phyloP scores from a whole-genome alignment of 2,888 invertebrate species.

The Drosophila lutescens region DNA sequence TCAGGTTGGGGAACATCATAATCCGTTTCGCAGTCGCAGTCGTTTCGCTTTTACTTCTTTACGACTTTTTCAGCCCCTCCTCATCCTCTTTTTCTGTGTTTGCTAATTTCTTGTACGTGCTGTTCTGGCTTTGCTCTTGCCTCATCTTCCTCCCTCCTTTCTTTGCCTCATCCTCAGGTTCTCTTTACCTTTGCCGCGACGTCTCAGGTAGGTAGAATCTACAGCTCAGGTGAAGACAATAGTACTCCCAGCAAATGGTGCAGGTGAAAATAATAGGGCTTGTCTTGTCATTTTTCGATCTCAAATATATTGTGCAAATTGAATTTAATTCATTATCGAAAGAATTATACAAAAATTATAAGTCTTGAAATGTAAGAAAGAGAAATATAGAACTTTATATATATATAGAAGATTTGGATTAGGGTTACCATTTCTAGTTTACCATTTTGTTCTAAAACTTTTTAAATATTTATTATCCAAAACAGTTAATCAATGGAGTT shows the following conservation, averaged over 20 bases:
- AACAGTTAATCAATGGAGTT: no score
- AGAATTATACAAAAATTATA: no score
- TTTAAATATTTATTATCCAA: no score
- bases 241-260: background rate
- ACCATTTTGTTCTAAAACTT: no score
- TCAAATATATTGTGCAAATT: no score
- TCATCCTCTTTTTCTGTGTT: conserved; percentile 38
- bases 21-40: conserved; percentile 59
- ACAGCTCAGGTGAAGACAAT: conserved; percentile 18
- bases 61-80: conserved; percentile 27
- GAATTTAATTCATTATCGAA: no score
- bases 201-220: conserved; percentile 58
- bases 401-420: no score
- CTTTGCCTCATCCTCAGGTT: conserved; percentile 32
- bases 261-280: no score
- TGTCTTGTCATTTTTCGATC: no score
- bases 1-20: conserved; percentile 62
- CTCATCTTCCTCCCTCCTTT: conserved; percentile 14
- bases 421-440: no score
- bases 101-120: conserved; percentile 79
- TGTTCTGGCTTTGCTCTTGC: conserved; percentile 67
- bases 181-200: conserved; percentile 57
- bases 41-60: conserved; percentile 68
- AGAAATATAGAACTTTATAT: no score
- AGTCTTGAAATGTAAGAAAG: no score